Evolutionary conservation across 2,797 vertebrate species (phyloP).

Genomic region (Gymnodraco acuticeps): DNA sequence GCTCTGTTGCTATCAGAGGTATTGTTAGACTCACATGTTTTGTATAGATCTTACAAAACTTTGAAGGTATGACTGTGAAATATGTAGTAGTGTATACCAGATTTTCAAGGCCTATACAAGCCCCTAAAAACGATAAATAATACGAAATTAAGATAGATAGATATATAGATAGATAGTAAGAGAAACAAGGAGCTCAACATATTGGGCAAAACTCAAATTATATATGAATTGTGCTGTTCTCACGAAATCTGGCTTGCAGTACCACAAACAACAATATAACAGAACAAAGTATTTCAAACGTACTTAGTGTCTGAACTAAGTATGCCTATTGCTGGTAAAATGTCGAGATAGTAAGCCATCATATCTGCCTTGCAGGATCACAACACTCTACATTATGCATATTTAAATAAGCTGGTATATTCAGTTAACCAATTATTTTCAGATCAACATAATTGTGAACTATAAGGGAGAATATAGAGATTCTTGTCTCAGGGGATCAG

Average conservation of each 20-base stretch:
- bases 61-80: constrained; percentile 13
- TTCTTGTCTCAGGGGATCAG: constrained; percentile 34
- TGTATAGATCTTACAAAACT: constrained; percentile 36
- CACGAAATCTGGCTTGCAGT: neutral
- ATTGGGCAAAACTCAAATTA: too few species aligned
- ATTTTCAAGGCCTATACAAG: constrained; percentile 10
- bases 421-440: neutral
- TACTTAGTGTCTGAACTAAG: neutral
- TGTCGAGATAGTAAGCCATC: too few species aligned
- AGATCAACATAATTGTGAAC: neutral
- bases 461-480: constrained; percentile 29
- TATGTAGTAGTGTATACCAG: neutral
- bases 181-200: neutral
- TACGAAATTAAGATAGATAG: neutral
- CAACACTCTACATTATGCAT: neutral
- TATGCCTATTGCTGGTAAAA: neutral
- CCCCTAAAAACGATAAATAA: constrained; percentile 4
- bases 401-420: neutral
- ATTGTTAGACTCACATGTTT: constrained; percentile 19
- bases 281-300: neutral
- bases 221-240: neutral
- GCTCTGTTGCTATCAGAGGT: constrained; percentile 6
- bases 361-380: neutral
- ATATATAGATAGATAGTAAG: constrained; percentile 43
- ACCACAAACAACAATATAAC: neutral